Evolutionary conservation across 2,797 vertebrate species (phyloP).

Genomic region (Gymnoscopelus microlampas): DNA sequence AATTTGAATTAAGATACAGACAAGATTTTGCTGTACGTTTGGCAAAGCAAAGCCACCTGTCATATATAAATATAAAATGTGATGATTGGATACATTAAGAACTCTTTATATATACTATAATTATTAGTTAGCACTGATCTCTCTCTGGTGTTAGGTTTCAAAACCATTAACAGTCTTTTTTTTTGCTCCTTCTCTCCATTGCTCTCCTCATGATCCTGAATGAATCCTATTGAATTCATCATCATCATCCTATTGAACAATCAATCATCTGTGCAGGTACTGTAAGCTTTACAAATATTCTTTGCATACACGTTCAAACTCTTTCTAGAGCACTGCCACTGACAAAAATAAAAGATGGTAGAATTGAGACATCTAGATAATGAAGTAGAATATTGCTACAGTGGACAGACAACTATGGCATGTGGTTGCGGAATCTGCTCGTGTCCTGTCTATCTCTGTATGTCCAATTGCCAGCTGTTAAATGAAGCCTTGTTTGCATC

Average conservation of each 20-base stretch:
- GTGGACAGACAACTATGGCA: constrained; percentile 8
- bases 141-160: too few relatives aligned
- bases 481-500: constrained; percentile 10
- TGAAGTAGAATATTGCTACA: background rate
- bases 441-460: constrained; percentile 28
- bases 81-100: too few relatives aligned
- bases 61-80: background rate
- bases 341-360: background rate
- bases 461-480: constrained; percentile 49
- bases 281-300: constrained; percentile 49
- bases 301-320: background rate
- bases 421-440: constrained; percentile 25
- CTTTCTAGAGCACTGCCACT: background rate
- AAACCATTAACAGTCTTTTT: constrained; percentile 28
- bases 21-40: constrained; percentile 23
- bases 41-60: background rate
- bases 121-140: too few relatives aligned
- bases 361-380: background rate
- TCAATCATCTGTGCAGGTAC: constrained; percentile 55
- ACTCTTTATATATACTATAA: too few relatives aligned
- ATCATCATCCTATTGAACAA: too few relatives aligned
- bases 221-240: constrained; percentile 33
- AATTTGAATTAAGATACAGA: constrained; percentile 34
- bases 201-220: constrained; percentile 19
- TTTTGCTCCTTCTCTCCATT: constrained; percentile 29